Percentiles rank a stretch among this genome's conserved stretches.
Conservation (phyloP, 2,113 vertebrate species). For the Brienomyrus longianalis region DNA sequence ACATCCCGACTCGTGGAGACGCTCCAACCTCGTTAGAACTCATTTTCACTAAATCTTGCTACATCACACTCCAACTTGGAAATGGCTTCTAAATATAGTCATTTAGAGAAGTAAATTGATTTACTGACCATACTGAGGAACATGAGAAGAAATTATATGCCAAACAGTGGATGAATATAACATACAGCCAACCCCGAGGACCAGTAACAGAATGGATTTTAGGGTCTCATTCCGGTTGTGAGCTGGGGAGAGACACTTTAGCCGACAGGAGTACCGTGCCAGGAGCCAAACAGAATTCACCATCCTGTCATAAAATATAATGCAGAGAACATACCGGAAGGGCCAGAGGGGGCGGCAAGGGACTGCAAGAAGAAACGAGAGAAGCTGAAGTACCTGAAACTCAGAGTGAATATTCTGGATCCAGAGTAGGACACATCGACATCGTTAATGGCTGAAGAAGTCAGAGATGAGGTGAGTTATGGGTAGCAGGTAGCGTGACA, state of each 20-base stretch:
- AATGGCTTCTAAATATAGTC: background rate
- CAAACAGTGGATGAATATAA: background rate
- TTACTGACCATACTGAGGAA: conserved; percentile 4
- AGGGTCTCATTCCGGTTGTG: background rate
- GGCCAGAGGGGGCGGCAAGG: background rate
- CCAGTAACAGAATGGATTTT: background rate
- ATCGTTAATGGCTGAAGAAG: background rate
- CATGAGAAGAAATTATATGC: background rate
- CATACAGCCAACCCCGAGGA: background rate
- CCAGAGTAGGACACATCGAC: background rate
- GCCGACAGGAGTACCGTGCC: background rate
- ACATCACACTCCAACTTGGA: background rate
- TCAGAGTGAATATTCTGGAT: background rate
- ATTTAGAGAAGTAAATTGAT: background rate
- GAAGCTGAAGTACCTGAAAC: background rate
- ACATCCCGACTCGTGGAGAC: background rate
- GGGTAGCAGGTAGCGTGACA: background rate
- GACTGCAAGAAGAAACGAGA: background rate
- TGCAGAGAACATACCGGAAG: background rate
- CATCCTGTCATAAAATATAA: conserved; percentile 1
- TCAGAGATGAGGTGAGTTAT: background rate
- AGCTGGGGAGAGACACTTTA: background rate
- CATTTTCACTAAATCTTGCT: background rate
- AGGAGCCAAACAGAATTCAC: background rate
- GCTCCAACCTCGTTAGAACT: background rate